A percentile compares a stretch with the other conserved stretches of the same genome.
Conservation (phyloP, 2,888 invertebrate species). For the Isoperla grammatica region DNA sequence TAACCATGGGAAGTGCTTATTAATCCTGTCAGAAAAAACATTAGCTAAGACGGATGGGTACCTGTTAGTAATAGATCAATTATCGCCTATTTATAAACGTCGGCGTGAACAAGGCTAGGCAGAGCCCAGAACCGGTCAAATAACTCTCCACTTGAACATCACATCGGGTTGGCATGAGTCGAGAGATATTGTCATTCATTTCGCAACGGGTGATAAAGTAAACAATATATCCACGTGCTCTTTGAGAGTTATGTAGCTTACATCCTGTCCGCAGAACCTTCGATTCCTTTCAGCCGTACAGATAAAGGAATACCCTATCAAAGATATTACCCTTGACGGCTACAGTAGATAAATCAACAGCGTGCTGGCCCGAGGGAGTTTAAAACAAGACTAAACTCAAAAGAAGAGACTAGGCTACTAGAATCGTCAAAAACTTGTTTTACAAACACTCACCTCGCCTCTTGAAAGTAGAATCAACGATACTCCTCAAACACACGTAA, state of each 20-base stretch:
- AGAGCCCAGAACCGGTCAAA: too few species aligned
- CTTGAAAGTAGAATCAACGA: not conserved
- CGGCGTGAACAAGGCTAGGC: too few species aligned
- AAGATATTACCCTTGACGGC: slow-evolving; percentile 8
- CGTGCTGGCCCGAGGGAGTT: slow-evolving; percentile 1
- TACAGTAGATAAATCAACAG: slow-evolving; percentile 1
- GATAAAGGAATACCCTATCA: slow-evolving; percentile 2
- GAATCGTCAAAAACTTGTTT: slow-evolving; percentile 7
- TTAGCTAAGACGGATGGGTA: too few species aligned
- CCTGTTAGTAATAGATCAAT: too few species aligned
- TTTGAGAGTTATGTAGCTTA: not conserved
- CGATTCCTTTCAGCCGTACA: not conserved
- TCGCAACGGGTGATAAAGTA: not conserved
- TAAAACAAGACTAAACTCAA: slow-evolving; percentile 2
- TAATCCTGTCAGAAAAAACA: too few species aligned
- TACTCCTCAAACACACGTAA: too few species aligned
- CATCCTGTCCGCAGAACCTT: not conserved
- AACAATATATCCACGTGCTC: slow-evolving; percentile 13
- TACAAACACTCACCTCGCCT: not conserved
- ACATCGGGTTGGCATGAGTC: too few species aligned
- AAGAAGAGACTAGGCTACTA: too few species aligned
- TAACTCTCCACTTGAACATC: too few species aligned
- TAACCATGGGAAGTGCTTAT: too few species aligned
- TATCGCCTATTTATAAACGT: too few species aligned
- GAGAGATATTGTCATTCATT: too few species aligned